Base-by-base conservation (phyloP, 2,113 vertebrate species). In the Cathartes aura region DNA sequence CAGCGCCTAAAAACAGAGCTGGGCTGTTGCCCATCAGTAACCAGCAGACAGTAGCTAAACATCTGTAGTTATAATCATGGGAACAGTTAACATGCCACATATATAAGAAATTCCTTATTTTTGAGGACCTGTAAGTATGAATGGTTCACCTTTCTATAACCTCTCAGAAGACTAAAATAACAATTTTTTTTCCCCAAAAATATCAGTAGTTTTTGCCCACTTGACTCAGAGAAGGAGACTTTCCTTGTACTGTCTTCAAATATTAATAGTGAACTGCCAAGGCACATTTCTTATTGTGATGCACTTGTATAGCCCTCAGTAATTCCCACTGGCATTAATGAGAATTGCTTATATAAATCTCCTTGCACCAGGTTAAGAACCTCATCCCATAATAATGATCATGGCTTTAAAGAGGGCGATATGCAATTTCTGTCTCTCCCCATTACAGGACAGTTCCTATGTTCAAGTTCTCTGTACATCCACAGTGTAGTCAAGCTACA, bases 231-330 rank as follows among this genome's bases (percentile, higher is more conserved):
- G 50, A 64, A 89, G 48, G 55, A 64, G 43, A 94, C 62, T 90
- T 73, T 71, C 42, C 47, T 76, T 92, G 79, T 58, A 76, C 48
- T 67, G 8, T 73, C 82, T 96, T 96, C 82, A 90, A 90, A 96
- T 88, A 93, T 79, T 96, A 96, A 93, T 42, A 89, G 71, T 87
- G 92, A 97, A 87, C 92, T 84, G 88, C 68, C 88, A 93, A 92
- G 70, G 47, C 64, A 79, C 64, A 91, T 91, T 92, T 92, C 94
- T 93, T 94, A 71, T 66, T 71, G 90, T 79, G 88, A 94, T 89
- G 92, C 88, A 93, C 85, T 94, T 84, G 80, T 60, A 79, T 34
- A 87, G 80, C 85, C 91, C 87, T 55, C 38, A 86, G 92, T 94
- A 95, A 96, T 76, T 96, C 88, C 94, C 90, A 58, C 20, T 53